Conservation (phyloP, 1,140 invertebrate species). For the Neodiprion pinetum region DNA sequence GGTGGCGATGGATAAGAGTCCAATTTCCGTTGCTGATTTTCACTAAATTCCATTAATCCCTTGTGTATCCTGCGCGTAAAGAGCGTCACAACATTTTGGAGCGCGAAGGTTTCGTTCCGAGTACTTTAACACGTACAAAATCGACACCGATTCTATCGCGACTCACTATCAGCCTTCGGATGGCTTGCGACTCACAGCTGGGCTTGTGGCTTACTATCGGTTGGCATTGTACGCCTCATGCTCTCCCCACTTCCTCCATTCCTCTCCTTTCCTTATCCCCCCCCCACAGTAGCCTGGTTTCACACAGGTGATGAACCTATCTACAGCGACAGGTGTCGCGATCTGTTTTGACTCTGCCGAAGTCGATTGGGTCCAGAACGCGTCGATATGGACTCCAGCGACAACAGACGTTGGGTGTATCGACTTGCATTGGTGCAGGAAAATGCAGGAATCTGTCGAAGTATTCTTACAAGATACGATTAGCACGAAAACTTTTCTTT, state of each 20-base stretch:
- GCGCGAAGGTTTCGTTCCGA: not conserved
- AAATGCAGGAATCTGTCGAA: not conserved
- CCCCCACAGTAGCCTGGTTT: not conserved
- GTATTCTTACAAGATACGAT: not conserved
- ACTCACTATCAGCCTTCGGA: not conserved
- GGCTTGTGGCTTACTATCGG: constrained; percentile 18
- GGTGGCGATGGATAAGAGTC: not conserved
- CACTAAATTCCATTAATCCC: not conserved
- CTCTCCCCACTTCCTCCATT: constrained; percentile 16
- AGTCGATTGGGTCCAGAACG: not conserved
- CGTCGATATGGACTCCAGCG: not conserved
- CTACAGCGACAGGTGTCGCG: not conserved
- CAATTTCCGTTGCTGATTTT: not conserved
- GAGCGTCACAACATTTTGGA: not conserved
- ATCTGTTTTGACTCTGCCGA: not conserved
- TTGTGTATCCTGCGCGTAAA: not conserved
- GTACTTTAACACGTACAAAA: not conserved
- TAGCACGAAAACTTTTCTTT: no score
- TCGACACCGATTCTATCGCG: not conserved
- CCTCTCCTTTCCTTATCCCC: no score
- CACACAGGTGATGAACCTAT: not conserved
- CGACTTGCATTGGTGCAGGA: not conserved
- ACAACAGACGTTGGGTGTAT: not conserved
- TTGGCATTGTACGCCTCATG: constrained; percentile 18
- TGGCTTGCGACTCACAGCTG: constrained; percentile 24